Base-by-base conservation (phyloP, 2,113 vertebrate genomes). In the Microcebus murinus region DNA sequence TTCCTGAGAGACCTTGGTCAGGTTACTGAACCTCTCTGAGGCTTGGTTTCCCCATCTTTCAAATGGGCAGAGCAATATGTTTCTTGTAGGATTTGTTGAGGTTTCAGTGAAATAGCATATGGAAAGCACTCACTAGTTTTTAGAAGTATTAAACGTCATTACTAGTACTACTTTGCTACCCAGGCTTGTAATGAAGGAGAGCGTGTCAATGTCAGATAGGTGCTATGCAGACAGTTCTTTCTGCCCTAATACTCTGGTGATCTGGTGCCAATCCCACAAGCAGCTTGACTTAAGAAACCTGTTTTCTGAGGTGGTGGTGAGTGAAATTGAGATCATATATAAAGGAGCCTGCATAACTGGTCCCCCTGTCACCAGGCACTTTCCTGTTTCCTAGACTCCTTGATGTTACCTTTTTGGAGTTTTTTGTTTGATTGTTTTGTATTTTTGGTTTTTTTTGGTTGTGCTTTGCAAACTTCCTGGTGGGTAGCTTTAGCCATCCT, bases 401-500 rank as follows among this genome's bases (percentile, higher is more conserved):
- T 88, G 82, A 79, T 85, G 71, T 34, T 11, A 36, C 1, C 65
- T 52, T 14, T 68, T 31, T 85, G 52, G 52, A 17, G 4, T 5
- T 18, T 55, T 55, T 18, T 55, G 52, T 55, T 55, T 55, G 52
- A 55, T 55, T 55, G 45, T 55, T 4, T 45, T 73, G 34, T 18
- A 65, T n/a, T 70, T 74, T 92, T 77, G 36, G 36, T 36, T 36
- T 36, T 36, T 83, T 96, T 73, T 18, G 45, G 52, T 50, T 89
- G 68, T 3, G 67, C 21, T 96, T 96, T 96, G 45, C 42, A 39
- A 95, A 94, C 42, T 97, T 95, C 84, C 87, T 93, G 74, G 55
- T 89, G 63, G 80, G 36, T 73, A 86, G 86, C 81, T 96, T 96
- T 90, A 95, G 81, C 97, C 71, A 90, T 95, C 29, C 81, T 96